Evolutionary conservation across 2,797 vertebrate species (phyloP).

Genomic region (Gambusia yucatana): DNA sequence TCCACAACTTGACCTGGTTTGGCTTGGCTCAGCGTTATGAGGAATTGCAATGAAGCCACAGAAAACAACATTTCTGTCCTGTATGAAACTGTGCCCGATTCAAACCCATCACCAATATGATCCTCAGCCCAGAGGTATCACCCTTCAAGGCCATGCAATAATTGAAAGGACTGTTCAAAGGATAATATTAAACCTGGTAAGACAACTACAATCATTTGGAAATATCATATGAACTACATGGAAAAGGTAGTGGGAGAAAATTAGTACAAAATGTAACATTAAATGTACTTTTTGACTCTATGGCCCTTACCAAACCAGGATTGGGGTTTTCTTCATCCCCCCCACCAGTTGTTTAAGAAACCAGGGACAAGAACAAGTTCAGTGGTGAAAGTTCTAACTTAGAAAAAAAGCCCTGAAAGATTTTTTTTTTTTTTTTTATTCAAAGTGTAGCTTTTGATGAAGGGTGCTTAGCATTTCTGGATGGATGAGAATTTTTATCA

Average conservation of each 20-base stretch:
- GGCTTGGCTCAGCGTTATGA: conserved; percentile 70
- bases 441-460: not conserved
- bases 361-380: not conserved
- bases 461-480: not conserved
- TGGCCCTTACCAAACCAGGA: not conserved
- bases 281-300: not conserved
- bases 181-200: conserved; percentile 36
- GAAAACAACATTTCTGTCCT: conserved; percentile 48
- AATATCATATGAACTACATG: conserved; percentile 46
- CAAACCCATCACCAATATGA: conserved; percentile 54
- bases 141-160: conserved; percentile 2
- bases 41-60: conserved; percentile 52
- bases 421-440: not conserved
- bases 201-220: conserved; percentile 62
- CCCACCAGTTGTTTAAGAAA: not conserved
- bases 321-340: not conserved
- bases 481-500: not conserved
- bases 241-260: conserved; percentile 23
- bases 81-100: conserved; percentile 56
- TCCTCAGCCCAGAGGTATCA: conserved; percentile 42
- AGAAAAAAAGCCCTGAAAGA: not conserved
- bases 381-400: not conserved
- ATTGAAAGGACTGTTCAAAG: conserved; percentile 44
- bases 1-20: conserved; percentile 72
- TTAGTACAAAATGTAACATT: conserved; percentile 38